Percentiles rank a stretch among this genome's conserved stretches.
These are phyloP conservation scores for Apeltes quadracus DNA, from an alignment of 2,113 vertebrate genomes.

Conservation along the genomic window DNA sequence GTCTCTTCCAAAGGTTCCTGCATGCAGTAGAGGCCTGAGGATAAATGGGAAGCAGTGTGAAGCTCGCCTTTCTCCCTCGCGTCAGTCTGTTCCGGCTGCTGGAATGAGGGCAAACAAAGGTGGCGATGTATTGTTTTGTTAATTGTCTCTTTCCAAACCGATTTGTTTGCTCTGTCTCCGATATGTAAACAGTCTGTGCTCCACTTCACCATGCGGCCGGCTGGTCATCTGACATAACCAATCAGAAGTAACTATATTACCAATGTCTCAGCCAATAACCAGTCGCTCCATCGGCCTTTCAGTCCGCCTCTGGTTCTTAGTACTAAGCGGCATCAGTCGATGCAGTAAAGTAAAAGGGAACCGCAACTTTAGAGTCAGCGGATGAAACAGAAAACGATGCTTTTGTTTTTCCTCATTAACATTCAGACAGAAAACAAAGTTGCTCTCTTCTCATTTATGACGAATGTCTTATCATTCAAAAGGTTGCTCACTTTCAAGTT, in stretches of 20 bases:
- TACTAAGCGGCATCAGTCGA: neutral
- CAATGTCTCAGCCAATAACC: neutral
- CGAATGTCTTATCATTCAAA: conserved; percentile 57
- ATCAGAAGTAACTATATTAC: neutral
- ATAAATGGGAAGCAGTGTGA: neutral
- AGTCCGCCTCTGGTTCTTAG: neutral
- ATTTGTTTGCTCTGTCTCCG: neutral
- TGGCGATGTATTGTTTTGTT: neutral
- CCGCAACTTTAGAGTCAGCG: conserved; percentile 11
- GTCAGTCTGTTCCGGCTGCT: neutral
- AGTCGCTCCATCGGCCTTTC: neutral
- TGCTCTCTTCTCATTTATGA: conserved; percentile 27
- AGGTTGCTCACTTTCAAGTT: conserved; percentile 56
- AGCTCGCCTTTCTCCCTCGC: neutral
- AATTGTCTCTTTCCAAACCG: neutral
- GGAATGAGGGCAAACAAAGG: neutral
- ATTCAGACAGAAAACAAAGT: conserved; percentile 23
- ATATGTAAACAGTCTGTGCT: conserved; percentile 1
- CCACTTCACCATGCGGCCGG: conserved; percentile 16
- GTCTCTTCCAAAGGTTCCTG: neutral
- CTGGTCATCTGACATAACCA: neutral
- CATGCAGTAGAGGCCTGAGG: neutral
- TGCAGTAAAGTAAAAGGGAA: conserved; percentile 2
- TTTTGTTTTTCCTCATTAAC: conserved; percentile 37
- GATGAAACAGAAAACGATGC: conserved; percentile 28